A percentile compares a stretch with the other conserved stretches of the same genome.
Evolutionary conservation across 2,888 invertebrate genomes (phyloP).

Genomic region (Caenorhabditis wallacei): DNA sequence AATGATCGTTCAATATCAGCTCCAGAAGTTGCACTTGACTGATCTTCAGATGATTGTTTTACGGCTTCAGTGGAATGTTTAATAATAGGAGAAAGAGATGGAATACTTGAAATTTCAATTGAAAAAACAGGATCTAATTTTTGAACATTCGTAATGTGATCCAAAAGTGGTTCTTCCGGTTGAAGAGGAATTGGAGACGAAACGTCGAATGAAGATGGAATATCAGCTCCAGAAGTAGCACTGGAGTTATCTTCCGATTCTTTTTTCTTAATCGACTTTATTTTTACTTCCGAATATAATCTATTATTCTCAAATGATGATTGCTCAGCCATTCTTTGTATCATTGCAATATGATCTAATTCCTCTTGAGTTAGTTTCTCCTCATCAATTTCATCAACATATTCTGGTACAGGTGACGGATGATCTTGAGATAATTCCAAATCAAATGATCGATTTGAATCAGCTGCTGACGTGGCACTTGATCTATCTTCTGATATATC

Average conservation of each 20-base stretch:
- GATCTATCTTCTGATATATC: constrained; percentile 35
- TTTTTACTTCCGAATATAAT: not conserved
- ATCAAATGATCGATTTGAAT: constrained; percentile 27
- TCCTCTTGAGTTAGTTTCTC: constrained; percentile 59
- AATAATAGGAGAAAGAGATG: not conserved
- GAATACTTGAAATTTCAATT: constrained; percentile 11
- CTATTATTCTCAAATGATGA: constrained; percentile 32
- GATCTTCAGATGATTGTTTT: constrained; percentile 48
- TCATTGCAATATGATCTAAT: constrained; percentile 66
- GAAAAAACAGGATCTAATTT: constrained; percentile 17
- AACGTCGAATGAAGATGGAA: constrained; percentile 34
- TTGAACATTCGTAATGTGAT: constrained; percentile 38
- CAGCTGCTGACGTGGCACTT: constrained; percentile 25
- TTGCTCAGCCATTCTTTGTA: constrained; percentile 63
- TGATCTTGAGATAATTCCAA: not conserved
- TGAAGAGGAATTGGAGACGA: constrained; percentile 20
- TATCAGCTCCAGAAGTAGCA: constrained; percentile 66
- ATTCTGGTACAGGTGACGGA: not conserved
- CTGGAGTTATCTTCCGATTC: constrained; percentile 49
- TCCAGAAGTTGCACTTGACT: constrained; percentile 62
- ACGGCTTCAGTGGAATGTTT: constrained; percentile 1
- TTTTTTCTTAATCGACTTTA: constrained; percentile 10
- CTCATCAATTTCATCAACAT: not conserved
- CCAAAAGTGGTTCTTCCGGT: constrained; percentile 36
- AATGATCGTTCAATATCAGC: constrained; percentile 61